Conservation (phyloP, 2,888 invertebrate species). For the Eristalinus aeneus region DNA sequence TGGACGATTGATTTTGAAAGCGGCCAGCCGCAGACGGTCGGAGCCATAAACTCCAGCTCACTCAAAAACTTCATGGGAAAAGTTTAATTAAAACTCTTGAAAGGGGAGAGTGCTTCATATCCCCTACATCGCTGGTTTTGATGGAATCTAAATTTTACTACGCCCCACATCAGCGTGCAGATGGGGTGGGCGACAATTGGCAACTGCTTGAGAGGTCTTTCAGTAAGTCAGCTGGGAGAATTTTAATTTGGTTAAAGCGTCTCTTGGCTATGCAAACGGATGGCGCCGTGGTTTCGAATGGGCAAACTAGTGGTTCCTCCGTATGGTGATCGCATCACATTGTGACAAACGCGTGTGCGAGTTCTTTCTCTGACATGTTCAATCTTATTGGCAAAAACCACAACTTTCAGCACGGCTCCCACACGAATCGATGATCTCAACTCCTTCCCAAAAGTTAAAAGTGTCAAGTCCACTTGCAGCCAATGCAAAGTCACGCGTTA, state of each 20-base stretch:
- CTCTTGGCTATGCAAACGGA: too few species aligned
- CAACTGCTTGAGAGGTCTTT: neutral
- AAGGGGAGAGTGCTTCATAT: neutral
- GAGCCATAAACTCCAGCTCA: neutral
- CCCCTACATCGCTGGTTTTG: neutral
- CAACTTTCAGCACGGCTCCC: neutral
- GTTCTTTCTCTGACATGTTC: too few species aligned
- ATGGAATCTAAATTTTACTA: neutral
- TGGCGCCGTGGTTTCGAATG: too few species aligned
- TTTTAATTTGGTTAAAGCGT: constrained; percentile 24
- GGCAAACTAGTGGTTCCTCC: too few species aligned
- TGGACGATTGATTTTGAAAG: neutral
- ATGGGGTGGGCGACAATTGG: neutral
- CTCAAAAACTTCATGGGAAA: neutral
- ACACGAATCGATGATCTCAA: too few species aligned
- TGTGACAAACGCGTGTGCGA: too few species aligned
- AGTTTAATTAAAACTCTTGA: neutral
- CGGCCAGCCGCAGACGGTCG: neutral
- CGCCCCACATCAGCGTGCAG: neutral
- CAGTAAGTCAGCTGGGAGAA: neutral
- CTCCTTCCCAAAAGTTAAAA: neutral
- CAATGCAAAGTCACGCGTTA: neutral
- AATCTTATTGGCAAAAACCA: too few species aligned
- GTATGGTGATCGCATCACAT: too few species aligned
- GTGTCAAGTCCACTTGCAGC: neutral